Conservation (phyloP, 2,888 invertebrate species). For the Rhamphomyia laevipes region DNA sequence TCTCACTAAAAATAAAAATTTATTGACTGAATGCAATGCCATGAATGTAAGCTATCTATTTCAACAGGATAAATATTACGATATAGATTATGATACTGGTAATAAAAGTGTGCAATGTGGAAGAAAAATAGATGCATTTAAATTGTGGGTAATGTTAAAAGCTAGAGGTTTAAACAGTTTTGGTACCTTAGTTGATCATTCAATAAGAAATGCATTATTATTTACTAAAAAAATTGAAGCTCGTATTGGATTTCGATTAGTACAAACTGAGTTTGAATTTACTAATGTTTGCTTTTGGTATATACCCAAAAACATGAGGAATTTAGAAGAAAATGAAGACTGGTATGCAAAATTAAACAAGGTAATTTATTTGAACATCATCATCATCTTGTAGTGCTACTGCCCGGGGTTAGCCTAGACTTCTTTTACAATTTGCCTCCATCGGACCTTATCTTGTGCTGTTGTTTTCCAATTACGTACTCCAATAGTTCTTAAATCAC, state of each 20-base stretch:
- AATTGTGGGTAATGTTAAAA: constrained; percentile 89
- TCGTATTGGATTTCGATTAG: constrained; percentile 49
- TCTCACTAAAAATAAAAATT: constrained; percentile 39
- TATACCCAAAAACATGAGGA: constrained; percentile 45
- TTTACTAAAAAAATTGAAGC: constrained; percentile 42
- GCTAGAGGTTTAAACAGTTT: constrained; percentile 57
- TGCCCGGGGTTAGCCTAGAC: no score
- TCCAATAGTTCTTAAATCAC: no score
- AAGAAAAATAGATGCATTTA: constrained; percentile 81
- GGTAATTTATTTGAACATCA: constrained; percentile 23
- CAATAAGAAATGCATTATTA: constrained; percentile 49
- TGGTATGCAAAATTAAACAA: constrained; percentile 43
- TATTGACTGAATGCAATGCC: constrained; percentile 54
- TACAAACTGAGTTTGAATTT: constrained; percentile 52
- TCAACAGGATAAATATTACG: constrained; percentile 76
- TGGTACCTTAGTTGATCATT: constrained; percentile 47
- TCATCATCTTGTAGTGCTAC: no score
- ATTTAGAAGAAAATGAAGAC: constrained; percentile 31
- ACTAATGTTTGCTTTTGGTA: constrained; percentile 90
- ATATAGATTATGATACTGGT: constrained; percentile 65
- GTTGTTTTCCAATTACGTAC: no score
- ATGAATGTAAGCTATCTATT: constrained; percentile 66
- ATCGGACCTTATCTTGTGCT: no score
- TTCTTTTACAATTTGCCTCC: no score
- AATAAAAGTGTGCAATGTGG: constrained; percentile 89